These are phyloP conservation scores for Drosophila affinis DNA, from an alignment of 2,888 invertebrate genomes.

Conservation along the genomic window DNA sequence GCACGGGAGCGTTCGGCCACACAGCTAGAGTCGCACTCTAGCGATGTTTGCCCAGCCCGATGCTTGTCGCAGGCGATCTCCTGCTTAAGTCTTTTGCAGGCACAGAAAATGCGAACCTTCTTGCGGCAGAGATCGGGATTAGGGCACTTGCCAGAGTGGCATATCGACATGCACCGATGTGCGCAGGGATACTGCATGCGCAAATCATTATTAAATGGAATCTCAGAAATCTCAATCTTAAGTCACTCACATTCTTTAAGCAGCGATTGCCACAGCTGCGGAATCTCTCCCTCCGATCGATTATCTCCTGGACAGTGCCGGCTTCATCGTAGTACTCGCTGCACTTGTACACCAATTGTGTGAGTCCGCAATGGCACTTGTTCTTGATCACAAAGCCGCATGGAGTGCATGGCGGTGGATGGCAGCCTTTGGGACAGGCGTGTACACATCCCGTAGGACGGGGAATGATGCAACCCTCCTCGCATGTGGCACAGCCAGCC, in stretches of 20 bases:
- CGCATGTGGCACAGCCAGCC: slow-evolving; percentile 86
- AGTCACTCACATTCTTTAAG: slow-evolving; percentile 88
- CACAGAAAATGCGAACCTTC: slow-evolving; percentile 91
- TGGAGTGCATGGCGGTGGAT: slow-evolving; percentile 89
- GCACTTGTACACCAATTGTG: slow-evolving; percentile 90
- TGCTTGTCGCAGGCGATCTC: slow-evolving; percentile 89
- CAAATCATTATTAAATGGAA: slow-evolving; percentile 4
- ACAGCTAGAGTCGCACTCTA: slow-evolving; percentile 88
- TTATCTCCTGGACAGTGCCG: slow-evolving; percentile 83
- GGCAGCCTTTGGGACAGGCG: slow-evolving; percentile 88
- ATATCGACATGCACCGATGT: slow-evolving; percentile 90
- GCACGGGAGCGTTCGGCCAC: slow-evolving; percentile 85
- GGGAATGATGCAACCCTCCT: slow-evolving; percentile 86
- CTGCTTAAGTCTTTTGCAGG: slow-evolving; percentile 90
- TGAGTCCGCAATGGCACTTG: slow-evolving; percentile 92
- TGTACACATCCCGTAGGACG: slow-evolving; percentile 92
- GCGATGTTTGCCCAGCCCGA: slow-evolving; percentile 75
- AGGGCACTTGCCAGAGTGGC: slow-evolving; percentile 90
- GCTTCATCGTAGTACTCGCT: slow-evolving; percentile 86
- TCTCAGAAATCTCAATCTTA: background rate
- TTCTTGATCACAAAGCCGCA: slow-evolving; percentile 89
- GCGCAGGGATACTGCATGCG: slow-evolving; percentile 89
- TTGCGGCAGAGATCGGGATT: slow-evolving; percentile 89
- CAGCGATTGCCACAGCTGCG: slow-evolving; percentile 92
- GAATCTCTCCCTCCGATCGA: slow-evolving; percentile 66